Conservation (phyloP, 2,888 invertebrate species). For the Drosophila fulvimacula region DNA sequence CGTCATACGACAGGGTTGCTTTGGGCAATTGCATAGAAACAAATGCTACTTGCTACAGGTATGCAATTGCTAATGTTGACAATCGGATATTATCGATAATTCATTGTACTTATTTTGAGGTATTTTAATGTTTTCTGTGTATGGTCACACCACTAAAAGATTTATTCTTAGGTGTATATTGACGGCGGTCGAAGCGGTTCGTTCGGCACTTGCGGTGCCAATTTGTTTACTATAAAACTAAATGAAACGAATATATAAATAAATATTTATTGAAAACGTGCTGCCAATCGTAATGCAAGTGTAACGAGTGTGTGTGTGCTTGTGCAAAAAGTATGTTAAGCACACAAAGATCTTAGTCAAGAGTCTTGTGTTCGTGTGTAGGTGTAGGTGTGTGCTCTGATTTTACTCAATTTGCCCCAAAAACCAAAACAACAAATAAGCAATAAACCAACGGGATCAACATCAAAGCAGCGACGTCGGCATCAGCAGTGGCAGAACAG, state of each 20-base stretch:
- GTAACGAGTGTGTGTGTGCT: conserved; percentile 39
- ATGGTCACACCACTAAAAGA: conserved; percentile 22
- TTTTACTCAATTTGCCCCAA: conserved; percentile 14
- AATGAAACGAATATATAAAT: conserved; percentile 42
- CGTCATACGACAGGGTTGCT: conserved; percentile 64
- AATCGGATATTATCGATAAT: background rate
- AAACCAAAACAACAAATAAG: conserved; percentile 28
- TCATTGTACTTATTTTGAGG: background rate
- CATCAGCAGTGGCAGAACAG: conserved; percentile 23
- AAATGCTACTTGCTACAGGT: conserved; percentile 36
- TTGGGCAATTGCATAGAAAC: conserved; percentile 3
- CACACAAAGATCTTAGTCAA: conserved; percentile 28
- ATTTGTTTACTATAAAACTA: conserved; percentile 43
- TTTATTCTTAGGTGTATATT: conserved; percentile 39
- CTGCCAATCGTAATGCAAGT: conserved; percentile 33
- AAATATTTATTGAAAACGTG: conserved; percentile 32
- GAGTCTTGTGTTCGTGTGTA: conserved; percentile 14
- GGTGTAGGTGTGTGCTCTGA: conserved; percentile 28
- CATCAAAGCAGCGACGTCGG: conserved; percentile 15
- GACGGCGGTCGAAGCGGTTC: conserved; percentile 19
- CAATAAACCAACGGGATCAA: conserved; percentile 30
- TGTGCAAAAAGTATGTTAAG: conserved; percentile 45
- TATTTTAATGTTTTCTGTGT: conserved; percentile 1
- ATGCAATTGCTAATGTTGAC: conserved; percentile 2
- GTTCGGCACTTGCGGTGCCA: conserved; percentile 19